Evolutionary conservation across 2,113 vertebrate species (phyloP).

Genomic region (Seriola dumerili): DNA sequence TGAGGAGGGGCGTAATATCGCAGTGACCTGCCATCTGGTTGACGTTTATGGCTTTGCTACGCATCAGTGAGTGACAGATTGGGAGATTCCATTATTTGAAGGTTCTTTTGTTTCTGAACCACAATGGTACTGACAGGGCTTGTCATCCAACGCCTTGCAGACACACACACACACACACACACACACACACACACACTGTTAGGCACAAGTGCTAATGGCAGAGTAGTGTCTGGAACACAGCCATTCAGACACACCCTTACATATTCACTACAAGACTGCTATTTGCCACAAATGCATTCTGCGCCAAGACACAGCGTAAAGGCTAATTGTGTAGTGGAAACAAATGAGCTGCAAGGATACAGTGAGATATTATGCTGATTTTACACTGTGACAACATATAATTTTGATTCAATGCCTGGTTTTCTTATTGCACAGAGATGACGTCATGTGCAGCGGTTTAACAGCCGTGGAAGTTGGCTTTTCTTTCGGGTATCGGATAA

Average conservation of each 20-base stretch:
- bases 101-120: constrained; percentile 69
- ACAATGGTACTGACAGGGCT: constrained; percentile 77
- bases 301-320: constrained; percentile 14
- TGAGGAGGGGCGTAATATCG: constrained; percentile 15
- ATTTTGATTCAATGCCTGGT: not conserved
- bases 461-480: constrained; percentile 26
- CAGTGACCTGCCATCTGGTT: constrained; percentile 69
- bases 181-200: not conserved
- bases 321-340: constrained; percentile 22
- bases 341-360: constrained; percentile 2
- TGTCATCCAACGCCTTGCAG: constrained; percentile 63
- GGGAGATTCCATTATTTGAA: constrained; percentile 67
- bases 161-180: constrained; percentile 31
- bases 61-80: constrained; percentile 68
- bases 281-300: constrained; percentile 2
- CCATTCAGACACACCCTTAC: constrained; percentile 31
- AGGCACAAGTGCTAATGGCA: constrained; percentile 26
- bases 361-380: constrained; percentile 9
- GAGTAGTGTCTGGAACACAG: constrained; percentile 51
- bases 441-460: constrained; percentile 12
- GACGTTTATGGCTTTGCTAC: constrained; percentile 67
- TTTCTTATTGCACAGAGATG: constrained; percentile 12
- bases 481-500: constrained; percentile 3
- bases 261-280: not conserved
- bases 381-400: constrained; percentile 4